Evolutionary conservation across 64 coral and sea anemone species (phyloP), one percentile per base, ranked within the genome.

Genomic region (Stichodactyla mertensii): DNA sequence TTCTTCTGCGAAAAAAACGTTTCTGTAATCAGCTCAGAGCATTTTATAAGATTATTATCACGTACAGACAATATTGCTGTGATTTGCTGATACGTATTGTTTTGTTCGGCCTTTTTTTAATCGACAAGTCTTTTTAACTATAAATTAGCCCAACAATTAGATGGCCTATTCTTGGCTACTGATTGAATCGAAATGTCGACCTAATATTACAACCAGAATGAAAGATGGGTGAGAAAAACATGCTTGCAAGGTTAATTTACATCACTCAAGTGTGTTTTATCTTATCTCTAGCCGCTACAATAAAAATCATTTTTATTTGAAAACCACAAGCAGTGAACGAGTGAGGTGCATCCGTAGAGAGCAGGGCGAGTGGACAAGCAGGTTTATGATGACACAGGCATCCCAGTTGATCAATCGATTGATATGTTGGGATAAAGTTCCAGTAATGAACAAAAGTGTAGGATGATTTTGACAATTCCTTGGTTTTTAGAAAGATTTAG

Each of bases 41-140:
- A 66, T 66, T 66, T 66, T 66, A n/a, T 66, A 9, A 66, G 62
- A 66, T 66, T n/a, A 66, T 66, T 66, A 66, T 66, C 69, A 26
- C 0, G 10, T 12, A 23, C 23, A 23, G 20, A 27, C 69, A 74
- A 26, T 31, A 74, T 66, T n/a, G 27, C 24, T 31, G 2, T 69
- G 69, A 74, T 31, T 74, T 74, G 36, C 24, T 9, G 24, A 26
- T 31, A 74, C 22, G 10, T 14, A 11, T 74, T 9, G 69, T 23
- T 23, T 31, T 12, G 69, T 74, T 6, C 10, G 62, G 62, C 20
- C 22, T 66, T n/a, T 74, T 71, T 74, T 74, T 11, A 20, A 74
- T 74, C 69, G 23, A 74, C n/a, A 36, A 74, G 23, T 10, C 12
- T 6, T 26, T 19, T 31, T 74, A 26, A 74, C 12, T 74, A 9